These are phyloP conservation scores for Euphydryas editha DNA, from an alignment of 2,888 invertebrate species.

Conservation along the genomic window DNA sequence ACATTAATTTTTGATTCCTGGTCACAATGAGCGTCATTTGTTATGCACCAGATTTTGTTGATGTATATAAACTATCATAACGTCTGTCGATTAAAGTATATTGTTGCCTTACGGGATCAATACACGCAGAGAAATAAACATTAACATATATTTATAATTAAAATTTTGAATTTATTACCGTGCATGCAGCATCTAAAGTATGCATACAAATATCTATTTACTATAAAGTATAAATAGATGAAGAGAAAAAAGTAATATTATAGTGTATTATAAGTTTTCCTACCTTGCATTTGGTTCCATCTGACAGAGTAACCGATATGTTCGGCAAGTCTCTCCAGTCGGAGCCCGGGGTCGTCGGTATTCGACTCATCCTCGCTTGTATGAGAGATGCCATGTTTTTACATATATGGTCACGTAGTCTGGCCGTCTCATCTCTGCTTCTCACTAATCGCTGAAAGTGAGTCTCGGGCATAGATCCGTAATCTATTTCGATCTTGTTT, in stretches of 20 bases:
- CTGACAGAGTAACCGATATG: slow-evolving; percentile 86
- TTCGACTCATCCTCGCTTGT: slow-evolving; percentile 89
- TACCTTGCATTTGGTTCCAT: slow-evolving; percentile 86
- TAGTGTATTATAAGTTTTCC: background rate
- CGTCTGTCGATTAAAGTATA: no score
- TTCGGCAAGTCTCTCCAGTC: slow-evolving; percentile 96
- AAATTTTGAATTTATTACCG: no score
- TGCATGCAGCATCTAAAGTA: no score
- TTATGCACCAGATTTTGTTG: no score
- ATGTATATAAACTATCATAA: no score
- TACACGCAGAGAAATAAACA: no score
- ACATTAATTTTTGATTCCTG: no score
- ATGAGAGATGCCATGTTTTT: slow-evolving; percentile 93
- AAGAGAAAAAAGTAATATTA: background rate
- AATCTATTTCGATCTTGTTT: slow-evolving; percentile 86
- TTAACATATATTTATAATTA: no score
- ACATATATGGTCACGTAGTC: slow-evolving; percentile 90
- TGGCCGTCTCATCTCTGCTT: slow-evolving; percentile 80
- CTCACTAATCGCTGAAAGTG: slow-evolving; percentile 90
- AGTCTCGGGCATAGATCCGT: slow-evolving; percentile 87
- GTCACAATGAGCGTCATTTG: no score
- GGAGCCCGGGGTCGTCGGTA: slow-evolving; percentile 89
- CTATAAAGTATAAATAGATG: no score
- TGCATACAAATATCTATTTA: no score
- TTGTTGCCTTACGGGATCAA: no score